Percentiles rank a stretch among this genome's conserved stretches.
phyloP scores from a whole-genome alignment of 2,113 vertebrate genomes.

The Crotalus horridus region DNA sequence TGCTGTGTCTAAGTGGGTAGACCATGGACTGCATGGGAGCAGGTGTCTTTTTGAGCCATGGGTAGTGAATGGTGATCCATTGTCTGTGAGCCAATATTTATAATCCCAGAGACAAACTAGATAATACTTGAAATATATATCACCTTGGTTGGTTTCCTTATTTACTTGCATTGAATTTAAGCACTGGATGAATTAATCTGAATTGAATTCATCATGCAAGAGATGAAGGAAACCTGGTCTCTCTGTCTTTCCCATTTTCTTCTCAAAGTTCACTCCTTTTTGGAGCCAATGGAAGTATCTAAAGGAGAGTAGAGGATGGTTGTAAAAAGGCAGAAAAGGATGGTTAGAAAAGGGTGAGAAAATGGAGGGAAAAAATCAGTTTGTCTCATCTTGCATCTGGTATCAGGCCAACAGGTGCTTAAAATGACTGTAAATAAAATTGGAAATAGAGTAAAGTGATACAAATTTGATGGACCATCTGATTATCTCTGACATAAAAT shows the following conservation, averaged over 20 bases:
- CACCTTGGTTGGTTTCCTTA: neutral
- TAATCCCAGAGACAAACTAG: neutral
- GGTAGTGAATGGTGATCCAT: too few species aligned
- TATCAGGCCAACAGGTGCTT: neutral
- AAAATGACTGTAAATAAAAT: neutral
- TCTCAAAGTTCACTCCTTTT: neutral
- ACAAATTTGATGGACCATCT: neutral
- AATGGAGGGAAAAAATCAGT: neutral
- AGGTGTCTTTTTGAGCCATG: neutral
- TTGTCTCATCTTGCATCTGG: neutral
- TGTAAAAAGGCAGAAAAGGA: neutral
- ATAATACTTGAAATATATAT: neutral
- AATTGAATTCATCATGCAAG: neutral
- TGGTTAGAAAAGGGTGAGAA: neutral
- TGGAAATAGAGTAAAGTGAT: neutral
- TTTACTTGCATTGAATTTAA: neutral
- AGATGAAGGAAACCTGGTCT: neutral
- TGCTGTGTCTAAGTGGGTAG: neutral
- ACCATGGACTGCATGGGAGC: neutral
- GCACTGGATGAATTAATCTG: neutral
- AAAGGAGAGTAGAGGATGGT: neutral
- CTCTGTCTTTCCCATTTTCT: neutral
- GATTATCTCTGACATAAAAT: neutral
- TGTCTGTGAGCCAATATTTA: neutral
- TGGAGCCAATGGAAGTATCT: neutral